Percentiles rank a stretch among this genome's conserved stretches.
Evolutionary conservation across 2,888 invertebrate genomes (phyloP).

Genomic region (Physocephala rufipes): DNA sequence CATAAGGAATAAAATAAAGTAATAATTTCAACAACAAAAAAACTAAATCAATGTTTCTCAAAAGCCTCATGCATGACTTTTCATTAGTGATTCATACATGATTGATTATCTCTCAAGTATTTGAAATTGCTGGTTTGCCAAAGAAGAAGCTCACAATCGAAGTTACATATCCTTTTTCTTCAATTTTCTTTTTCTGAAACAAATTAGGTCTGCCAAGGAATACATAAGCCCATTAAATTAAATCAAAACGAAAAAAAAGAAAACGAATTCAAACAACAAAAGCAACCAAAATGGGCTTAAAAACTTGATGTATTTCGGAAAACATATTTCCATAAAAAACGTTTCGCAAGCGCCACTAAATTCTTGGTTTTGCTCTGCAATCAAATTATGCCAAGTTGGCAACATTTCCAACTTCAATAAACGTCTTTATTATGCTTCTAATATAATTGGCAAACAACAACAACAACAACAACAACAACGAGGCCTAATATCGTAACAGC

Average conservation of each 20-base stretch:
- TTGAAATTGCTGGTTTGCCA: background rate
- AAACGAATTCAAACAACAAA: no score
- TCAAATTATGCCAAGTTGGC: slow-evolving; percentile 16
- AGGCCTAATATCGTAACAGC: background rate
- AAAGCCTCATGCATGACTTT: no score
- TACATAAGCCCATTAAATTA: no score
- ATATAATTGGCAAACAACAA: slow-evolving; percentile 11
- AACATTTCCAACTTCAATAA: slow-evolving; percentile 15
- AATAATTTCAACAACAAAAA: no score
- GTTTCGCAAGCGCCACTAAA: background rate
- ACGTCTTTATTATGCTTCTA: slow-evolving; percentile 15
- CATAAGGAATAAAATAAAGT: background rate
- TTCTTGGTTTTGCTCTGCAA: background rate
- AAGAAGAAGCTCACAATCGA: background rate
- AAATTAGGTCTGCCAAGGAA: no score
- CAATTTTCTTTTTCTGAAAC: no score
- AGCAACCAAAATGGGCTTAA: no score
- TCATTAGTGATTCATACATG: background rate
- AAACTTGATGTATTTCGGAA: no score
- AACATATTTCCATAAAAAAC: background rate
- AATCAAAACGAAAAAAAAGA: no score
- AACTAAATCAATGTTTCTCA: no score
- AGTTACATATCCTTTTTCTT: no score
- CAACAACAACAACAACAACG: background rate
- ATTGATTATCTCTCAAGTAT: background rate